Evolutionary conservation across 2,888 invertebrate genomes (phyloP), one percentile per base, ranked within the genome.

Genomic region (Drosophila barbarae): DNA sequence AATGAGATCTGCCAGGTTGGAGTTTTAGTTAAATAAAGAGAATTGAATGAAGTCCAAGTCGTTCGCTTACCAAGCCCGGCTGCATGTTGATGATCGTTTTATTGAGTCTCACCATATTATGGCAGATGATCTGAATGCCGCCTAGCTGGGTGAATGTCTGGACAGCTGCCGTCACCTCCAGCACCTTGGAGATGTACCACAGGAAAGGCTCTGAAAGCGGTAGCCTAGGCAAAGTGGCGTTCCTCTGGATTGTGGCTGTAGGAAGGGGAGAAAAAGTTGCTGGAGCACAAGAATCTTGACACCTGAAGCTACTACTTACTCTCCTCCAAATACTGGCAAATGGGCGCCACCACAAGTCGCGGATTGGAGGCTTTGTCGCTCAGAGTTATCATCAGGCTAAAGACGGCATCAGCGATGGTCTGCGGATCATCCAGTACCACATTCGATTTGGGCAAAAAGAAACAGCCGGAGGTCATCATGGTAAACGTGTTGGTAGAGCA

Each of bases 391-490:
- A 97, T 91, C 73, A 97, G 91, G 89, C 95, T 94, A 86, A 96
- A 96, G n/a, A 97, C 93, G 21, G 95, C 95, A 86, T 97, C 97
- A 2, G 95, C 95, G 54, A 96, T 93, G 0, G 95, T 94, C 30
- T 93, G 91, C 9, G 94, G 93, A 77, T 94, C 94, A n/a, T 91
- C 88, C 18, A 89, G 52, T 1, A 87, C 72, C 71, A 86, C 85
- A 12, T 86, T 77, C 9, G 90, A 77, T 67, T 87, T 87, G 7
- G 87, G 77, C 5, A 85, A 85, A 66, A 86, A 88, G 47, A 91
- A 83, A 26, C 90, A 88, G 49, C 91, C 91, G 1, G 91, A 91
- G 15, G 92, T 90, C 68, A 94, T 90, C 91, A 94, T 92, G 6
- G 93, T 93, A 77, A 94, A 90, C 1, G 94, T 93, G 32, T 93